Conservation (phyloP, 1,140 invertebrate genomes). For the Spodoptera litura region DNA sequence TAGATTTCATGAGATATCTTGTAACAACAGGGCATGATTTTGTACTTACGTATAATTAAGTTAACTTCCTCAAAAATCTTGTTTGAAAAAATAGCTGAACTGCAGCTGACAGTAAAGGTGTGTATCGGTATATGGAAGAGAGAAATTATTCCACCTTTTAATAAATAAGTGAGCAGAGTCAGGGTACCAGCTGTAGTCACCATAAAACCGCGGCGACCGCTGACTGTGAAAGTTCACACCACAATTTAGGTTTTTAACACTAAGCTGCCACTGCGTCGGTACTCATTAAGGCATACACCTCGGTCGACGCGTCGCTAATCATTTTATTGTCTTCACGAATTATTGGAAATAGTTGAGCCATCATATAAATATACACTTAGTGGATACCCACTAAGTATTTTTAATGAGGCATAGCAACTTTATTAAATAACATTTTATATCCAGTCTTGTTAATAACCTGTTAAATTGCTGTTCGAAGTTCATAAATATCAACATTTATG, state of each 20-base stretch:
- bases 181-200: conserved; percentile 56
- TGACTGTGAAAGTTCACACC: conserved; percentile 85
- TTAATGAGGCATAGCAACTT: conserved; percentile 21
- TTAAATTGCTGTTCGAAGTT: background rate
- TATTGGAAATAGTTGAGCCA: conserved; percentile 53
- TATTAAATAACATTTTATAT: conserved; percentile 1
- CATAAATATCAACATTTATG: background rate
- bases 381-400: conserved; percentile 24
- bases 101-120: too few species aligned
- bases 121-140: too few species aligned
- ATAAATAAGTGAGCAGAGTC: background rate
- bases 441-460: background rate
- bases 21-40: too few species aligned
- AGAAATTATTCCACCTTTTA: background rate
- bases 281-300: conserved; percentile 70
- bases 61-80: too few species aligned
- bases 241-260: conserved; percentile 84
- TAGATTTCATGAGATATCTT: too few species aligned
- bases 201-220: conserved; percentile 70
- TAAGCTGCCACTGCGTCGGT: conserved; percentile 66
- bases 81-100: too few species aligned
- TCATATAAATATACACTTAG: conserved; percentile 31
- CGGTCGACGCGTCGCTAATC: conserved; percentile 70
- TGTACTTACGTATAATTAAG: too few species aligned
- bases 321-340: conserved; percentile 76